Base-by-base conservation (phyloP, 2,797 vertebrate genomes). In the Parambassis ranga region DNA sequence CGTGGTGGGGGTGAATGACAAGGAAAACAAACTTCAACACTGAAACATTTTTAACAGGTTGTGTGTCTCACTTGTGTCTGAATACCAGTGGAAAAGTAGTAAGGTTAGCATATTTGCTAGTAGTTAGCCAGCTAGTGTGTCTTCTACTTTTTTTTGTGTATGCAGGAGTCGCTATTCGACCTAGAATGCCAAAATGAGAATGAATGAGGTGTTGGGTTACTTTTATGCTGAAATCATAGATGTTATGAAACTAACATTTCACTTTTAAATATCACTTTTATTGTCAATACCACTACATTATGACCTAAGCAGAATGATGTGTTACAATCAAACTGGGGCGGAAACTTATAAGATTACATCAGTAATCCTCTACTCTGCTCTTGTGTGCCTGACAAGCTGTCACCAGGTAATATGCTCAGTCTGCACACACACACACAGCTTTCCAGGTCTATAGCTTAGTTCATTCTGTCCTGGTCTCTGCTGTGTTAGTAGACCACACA, bases 401-500 rank as follows among this genome's bases (percentile, higher is more conserved):
- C 41, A 15, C 74, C 68, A 68, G 61, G 58, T 70, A 73, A 28
- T 11, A 31, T 11, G 9, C n/a, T n/a, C n/a, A n/a, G n/a, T n/a
- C n/a, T n/a, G n/a, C 13, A 59, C 27, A 35, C 20, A 52, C 10
- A 38, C 30, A 38, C 10, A 60, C 65, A 65, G 53, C 67, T 69
- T 22, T 76, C 61, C 57, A 53, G 68, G 71, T 81, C 71, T 69
- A 46, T 41, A 56, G 72, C 63, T 63, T 28, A 52, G 65, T 69
- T 66, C 58, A 79, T 50, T 70, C 77, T 78, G 75, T 83, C 79
- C 82, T 30, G 61, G 65, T 65, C 62, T 75, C 67, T 79, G 71
- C 71, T 81, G 72, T 50, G 65, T 71, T 50, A 75, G 79, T 39
- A 69, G 89, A 91, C 90, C 90, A 89, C 89, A 90, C 82, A 85